phyloP scores from a whole-genome alignment of 2,888 invertebrate species.

The Blera fallax region DNA sequence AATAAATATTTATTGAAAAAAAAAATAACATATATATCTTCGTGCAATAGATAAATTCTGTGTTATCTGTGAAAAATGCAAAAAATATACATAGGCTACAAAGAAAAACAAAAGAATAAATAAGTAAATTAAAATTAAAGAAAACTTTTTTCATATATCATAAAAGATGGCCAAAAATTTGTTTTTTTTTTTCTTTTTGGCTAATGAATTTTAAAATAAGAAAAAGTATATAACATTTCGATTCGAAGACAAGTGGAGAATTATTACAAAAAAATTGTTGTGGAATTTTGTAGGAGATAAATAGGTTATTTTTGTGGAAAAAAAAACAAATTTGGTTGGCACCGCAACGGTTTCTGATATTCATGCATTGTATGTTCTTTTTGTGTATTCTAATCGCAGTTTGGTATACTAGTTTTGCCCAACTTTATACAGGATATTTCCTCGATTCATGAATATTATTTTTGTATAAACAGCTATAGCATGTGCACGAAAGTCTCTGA shows the following conservation, averaged over 20 bases:
- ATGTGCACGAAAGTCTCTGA: too few relatives aligned
- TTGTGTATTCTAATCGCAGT: background rate
- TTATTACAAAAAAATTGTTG: background rate
- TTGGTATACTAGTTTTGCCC: too few relatives aligned
- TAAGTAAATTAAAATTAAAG: background rate
- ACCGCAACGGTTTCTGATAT: background rate
- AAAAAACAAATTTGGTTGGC: background rate
- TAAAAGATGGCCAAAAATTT: background rate
- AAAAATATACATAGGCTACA: background rate
- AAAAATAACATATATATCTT: conserved; percentile 45
- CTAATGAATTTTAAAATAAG: background rate
- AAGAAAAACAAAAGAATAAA: background rate
- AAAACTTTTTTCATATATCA: background rate
- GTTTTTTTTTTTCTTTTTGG: background rate
- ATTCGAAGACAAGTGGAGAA: background rate
- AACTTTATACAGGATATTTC: too few relatives aligned
- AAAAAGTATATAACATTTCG: background rate
- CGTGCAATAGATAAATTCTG: conserved; percentile 65
- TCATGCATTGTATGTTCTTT: background rate
- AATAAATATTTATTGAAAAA: conserved; percentile 70
- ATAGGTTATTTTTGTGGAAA: background rate
- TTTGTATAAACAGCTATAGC: too few relatives aligned
- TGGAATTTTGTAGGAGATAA: background rate
- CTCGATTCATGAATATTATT: too few relatives aligned
- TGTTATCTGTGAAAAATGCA: conserved; percentile 52